Evolutionary conservation across 1,140 invertebrate genomes (phyloP).

Genomic region (Euura saliciscinereae): DNA sequence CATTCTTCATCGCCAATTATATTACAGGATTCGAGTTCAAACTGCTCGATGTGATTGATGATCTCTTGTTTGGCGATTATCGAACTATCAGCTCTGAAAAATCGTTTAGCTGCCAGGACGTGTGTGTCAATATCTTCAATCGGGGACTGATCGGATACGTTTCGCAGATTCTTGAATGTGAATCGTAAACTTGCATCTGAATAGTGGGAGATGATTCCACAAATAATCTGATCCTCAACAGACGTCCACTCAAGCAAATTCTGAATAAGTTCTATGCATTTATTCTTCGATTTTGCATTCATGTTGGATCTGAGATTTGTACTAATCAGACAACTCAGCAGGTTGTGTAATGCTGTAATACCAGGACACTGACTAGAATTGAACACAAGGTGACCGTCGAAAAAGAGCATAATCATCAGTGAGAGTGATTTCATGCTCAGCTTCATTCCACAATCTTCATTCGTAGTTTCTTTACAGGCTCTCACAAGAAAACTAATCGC

Average conservation of each 20-base stretch:
- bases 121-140: conserved; percentile 27
- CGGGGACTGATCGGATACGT: conserved; percentile 7
- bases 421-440: conserved; percentile 24
- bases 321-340: conserved; percentile 17
- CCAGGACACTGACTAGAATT: conserved; percentile 14
- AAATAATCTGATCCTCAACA: conserved; percentile 8
- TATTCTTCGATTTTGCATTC: not conserved
- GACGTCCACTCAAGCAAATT: conserved; percentile 22
- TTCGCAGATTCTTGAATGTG: conserved; percentile 25
- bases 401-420: conserved; percentile 26
- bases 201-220: conserved; percentile 14
- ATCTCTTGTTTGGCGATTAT: not conserved
- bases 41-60: conserved; percentile 1
- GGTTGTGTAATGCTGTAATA: conserved; percentile 13
- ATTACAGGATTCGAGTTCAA: conserved; percentile 22
- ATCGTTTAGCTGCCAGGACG: not conserved
- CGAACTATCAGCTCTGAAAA: conserved; percentile 18
- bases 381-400: conserved; percentile 27
- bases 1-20: conserved; percentile 22
- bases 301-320: conserved; percentile 32
- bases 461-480: conserved; percentile 18
- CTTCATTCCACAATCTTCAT: not conserved
- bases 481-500: conserved; percentile 24
- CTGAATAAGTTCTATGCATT: conserved; percentile 28
- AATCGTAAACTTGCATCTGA: conserved; percentile 20